phyloP scores from a whole-genome alignment of 2,113 vertebrate genomes.

The Vidua macroura region DNA sequence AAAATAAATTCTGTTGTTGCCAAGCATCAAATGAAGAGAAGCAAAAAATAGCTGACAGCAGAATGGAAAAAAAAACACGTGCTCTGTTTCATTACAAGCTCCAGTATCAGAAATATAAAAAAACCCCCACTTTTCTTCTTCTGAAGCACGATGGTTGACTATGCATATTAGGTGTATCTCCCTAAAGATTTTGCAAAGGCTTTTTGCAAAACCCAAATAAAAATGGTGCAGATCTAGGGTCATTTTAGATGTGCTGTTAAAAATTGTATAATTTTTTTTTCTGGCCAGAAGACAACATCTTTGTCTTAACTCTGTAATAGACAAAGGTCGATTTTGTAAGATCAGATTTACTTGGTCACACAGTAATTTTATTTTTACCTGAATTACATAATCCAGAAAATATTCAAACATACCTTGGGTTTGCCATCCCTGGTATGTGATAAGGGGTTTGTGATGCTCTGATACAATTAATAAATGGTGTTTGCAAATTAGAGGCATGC shows the following conservation, averaged over 20 bases:
- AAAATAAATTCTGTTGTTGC: not conserved
- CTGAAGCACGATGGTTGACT: not conserved
- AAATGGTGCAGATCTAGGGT: not conserved
- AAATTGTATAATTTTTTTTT: not conserved
- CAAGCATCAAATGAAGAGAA: not conserved
- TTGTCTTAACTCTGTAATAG: not conserved
- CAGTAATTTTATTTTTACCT: not conserved
- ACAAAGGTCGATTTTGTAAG: not conserved
- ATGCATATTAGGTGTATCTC: not conserved
- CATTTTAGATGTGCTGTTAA: not conserved
- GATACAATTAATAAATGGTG: not conserved
- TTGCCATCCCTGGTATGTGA: not conserved
- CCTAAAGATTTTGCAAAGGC: not conserved
- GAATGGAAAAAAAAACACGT: not conserved
- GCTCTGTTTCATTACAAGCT: not conserved
- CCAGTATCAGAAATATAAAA: not conserved
- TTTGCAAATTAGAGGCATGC: not conserved
- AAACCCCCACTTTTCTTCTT: not conserved
- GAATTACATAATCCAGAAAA: not conserved
- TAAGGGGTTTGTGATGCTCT: not conserved
- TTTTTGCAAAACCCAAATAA: not conserved
- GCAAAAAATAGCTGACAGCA: not conserved
- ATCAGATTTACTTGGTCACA: not conserved
- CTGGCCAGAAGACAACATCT: not conserved
- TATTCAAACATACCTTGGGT: not conserved